phyloP scores from a whole-genome alignment of 1,140 invertebrate species.

The Trichogramma pretiosum region DNA sequence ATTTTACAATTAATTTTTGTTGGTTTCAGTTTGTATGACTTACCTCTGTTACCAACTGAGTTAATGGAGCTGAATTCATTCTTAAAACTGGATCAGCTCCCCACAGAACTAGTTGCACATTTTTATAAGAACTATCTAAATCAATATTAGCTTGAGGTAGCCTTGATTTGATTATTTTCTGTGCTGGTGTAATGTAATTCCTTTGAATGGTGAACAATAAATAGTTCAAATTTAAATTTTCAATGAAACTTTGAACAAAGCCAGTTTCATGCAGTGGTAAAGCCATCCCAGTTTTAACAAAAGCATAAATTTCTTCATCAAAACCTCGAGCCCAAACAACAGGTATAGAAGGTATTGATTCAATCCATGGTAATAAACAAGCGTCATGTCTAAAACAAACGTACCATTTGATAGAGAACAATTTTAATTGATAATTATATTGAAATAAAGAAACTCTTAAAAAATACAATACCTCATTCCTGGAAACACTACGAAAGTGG shows the following conservation, averaged over 20 bases:
- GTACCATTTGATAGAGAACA: too few relatives aligned
- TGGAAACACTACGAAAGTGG: slow-evolving; percentile 37
- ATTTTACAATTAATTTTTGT: too few relatives aligned
- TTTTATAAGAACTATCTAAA: slow-evolving; percentile 32
- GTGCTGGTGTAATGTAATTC: slow-evolving; percentile 28
- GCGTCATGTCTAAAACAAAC: slow-evolving; percentile 36
- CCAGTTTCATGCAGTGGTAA: slow-evolving; percentile 30
- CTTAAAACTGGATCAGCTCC: slow-evolving; percentile 33
- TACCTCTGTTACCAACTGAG: slow-evolving; percentile 33
- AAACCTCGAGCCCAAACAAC: slow-evolving; percentile 35
- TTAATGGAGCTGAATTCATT: slow-evolving; percentile 32
- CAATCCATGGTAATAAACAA: slow-evolving; percentile 36
- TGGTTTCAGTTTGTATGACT: too few relatives aligned
- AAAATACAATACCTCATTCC: slow-evolving; percentile 31
- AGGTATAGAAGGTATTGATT: slow-evolving; percentile 32
- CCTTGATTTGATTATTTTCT: slow-evolving; percentile 26
- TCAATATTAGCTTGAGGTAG: slow-evolving; percentile 22
- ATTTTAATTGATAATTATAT: too few relatives aligned
- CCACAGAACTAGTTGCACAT: slow-evolving; percentile 37
- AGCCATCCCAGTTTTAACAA: slow-evolving; percentile 35
- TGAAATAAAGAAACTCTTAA: too few relatives aligned
- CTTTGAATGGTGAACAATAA: slow-evolving; percentile 25
- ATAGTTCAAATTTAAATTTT: slow-evolving; percentile 26
- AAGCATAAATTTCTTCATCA: slow-evolving; percentile 37
- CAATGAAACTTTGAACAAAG: slow-evolving; percentile 30